Evolutionary conservation across 1,140 invertebrate genomes (phyloP), one percentile per base, ranked within the genome.

Genomic region (Heliconius melpomene): DNA sequence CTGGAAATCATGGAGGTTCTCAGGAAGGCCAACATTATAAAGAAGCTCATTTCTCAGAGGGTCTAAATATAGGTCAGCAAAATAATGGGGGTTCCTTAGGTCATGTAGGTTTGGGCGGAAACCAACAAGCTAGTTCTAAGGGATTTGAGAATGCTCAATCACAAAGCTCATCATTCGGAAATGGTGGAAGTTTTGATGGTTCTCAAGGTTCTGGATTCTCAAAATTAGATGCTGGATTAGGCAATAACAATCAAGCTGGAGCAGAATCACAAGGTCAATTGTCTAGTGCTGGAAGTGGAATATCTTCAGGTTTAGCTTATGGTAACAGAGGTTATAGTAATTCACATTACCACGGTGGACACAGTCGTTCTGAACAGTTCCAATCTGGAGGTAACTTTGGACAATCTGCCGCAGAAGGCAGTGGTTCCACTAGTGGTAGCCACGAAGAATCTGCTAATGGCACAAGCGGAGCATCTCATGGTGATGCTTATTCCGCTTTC

Each of bases 401-500:
- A 26, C 60, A 66, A 29, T 60, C 57, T 60, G 57, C 57, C 20
- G 9, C 7, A 60, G n/a, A 3, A 60, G n/a, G 8, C 5, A 23
- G n/a, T 23, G 57, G 57, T 23, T 60, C 8, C 3, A 8, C 57
- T 26, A 60, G 57, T 60, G 26, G 60, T 26, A 13, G 60, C 26
- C 60, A 66, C 16, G 60, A 13, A 3, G 26, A 40, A 40, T 72
- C 38, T 50, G n/a, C 74, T 36, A 46, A n/a, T 32, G 74, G 46
- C 26, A 18, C 32, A 32, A 57, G 57, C 70, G 75, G 75, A 36
- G 60, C 83, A 60, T 84, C 79, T 3, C 50, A 75, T 8, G 54
- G 38, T 50, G 81, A 88, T 60, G 70, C 76, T 26, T 83, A 87
- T 60, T 79, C 85, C 8, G 82, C 89, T 60, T 77, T 93, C 2